Evolutionary conservation across 2,113 vertebrate species (phyloP).

Genomic region (Atherinomorus stipes): DNA sequence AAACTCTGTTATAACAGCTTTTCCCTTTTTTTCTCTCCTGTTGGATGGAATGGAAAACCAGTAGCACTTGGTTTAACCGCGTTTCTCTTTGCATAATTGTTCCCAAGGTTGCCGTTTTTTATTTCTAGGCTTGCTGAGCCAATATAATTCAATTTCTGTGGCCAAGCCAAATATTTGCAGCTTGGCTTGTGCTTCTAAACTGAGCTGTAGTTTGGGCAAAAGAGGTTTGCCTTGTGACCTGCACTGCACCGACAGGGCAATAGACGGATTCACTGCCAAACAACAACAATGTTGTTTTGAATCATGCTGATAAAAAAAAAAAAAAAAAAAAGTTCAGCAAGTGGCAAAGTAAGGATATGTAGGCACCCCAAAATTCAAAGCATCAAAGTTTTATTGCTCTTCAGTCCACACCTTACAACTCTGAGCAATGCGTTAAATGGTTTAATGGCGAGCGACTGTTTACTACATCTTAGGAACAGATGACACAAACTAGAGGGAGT

Average conservation of each 20-base stretch:
- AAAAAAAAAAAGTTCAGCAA: conserved; percentile 13
- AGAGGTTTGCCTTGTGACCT: conserved; percentile 53
- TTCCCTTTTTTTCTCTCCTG: conserved; percentile 35
- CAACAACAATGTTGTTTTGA: conserved; percentile 52
- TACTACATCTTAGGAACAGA: conserved; percentile 74
- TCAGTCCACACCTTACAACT: conserved; percentile 31
- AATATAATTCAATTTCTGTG: conserved; percentile 82
- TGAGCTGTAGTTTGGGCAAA: conserved; percentile 73
- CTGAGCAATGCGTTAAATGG: conserved; percentile 32
- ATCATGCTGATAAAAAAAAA: conserved; percentile 20
- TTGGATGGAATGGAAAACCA: conserved; percentile 76
- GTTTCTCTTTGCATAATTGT: conserved; percentile 83
- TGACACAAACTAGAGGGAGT: conserved; percentile 73
- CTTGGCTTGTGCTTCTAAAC: conserved; percentile 79
- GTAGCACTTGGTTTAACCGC: conserved; percentile 81
- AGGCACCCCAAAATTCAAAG: background rate
- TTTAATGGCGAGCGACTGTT: conserved; percentile 67
- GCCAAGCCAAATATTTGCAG: conserved; percentile 85
- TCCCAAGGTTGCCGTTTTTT: conserved; percentile 82
- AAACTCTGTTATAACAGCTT: conserved; percentile 58
- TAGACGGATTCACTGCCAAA: conserved; percentile 62
- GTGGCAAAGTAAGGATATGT: conserved; percentile 16
- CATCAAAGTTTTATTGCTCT: conserved; percentile 24
- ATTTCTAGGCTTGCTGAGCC: conserved; percentile 75
- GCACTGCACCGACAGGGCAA: conserved; percentile 53